Evolutionary conservation across 2,888 invertebrate genomes (phyloP).

Genomic region (Drosophila formosana): DNA sequence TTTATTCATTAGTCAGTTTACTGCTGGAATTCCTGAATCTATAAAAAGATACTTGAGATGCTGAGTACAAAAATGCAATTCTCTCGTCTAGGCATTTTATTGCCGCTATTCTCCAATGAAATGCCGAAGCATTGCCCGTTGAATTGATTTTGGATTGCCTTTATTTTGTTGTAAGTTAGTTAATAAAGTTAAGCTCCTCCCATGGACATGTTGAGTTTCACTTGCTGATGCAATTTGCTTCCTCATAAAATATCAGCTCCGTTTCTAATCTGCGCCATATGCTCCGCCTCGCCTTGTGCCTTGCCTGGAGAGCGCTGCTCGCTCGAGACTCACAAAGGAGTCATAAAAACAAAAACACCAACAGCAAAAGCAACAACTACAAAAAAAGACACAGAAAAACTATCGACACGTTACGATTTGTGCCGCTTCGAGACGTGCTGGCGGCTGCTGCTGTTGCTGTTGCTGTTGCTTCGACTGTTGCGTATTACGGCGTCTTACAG

Average conservation of each 20-base stretch:
- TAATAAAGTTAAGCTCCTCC: slow-evolving; percentile 61
- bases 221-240: slow-evolving; percentile 64
- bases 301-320: slow-evolving; percentile 24
- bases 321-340: slow-evolving; percentile 60
- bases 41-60: neutral
- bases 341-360: slow-evolving; percentile 57
- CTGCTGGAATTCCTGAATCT: neutral
- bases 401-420: slow-evolving; percentile 75
- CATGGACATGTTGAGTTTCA: slow-evolving; percentile 53
- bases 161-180: slow-evolving; percentile 32
- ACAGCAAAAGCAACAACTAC: neutral
- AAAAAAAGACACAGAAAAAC: slow-evolving; percentile 20
- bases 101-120: slow-evolving; percentile 1
- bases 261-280: slow-evolving; percentile 76
- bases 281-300: slow-evolving; percentile 44
- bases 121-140: slow-evolving; percentile 5
- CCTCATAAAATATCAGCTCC: slow-evolving; percentile 56
- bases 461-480: slow-evolving; percentile 54
- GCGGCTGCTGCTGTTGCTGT: slow-evolving; percentile 20
- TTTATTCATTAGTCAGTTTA: neutral
- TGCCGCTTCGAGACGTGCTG: slow-evolving; percentile 59
- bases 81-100: slow-evolving; percentile 4
- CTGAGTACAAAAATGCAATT: neutral
- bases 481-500: slow-evolving; percentile 68
- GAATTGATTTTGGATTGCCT: slow-evolving; percentile 32